Percentiles rank a stretch among this genome's conserved stretches.
phyloP scores from a whole-genome alignment of 2,888 invertebrate species.

The Mongoloraphidia duomilia region DNA sequence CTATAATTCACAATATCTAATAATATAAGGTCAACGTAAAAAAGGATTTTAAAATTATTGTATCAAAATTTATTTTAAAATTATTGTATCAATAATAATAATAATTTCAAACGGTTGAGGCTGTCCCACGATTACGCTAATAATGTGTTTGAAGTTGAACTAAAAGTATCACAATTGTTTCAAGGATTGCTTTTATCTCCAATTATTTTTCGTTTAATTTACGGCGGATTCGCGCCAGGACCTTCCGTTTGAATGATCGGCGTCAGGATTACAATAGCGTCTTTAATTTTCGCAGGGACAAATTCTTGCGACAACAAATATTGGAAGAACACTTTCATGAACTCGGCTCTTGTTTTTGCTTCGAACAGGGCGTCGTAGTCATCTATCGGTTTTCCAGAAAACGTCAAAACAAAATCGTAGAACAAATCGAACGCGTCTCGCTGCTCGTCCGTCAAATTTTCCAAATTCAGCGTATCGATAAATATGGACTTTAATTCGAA shows the following conservation, averaged over 20 bases:
- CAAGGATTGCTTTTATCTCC: too few species aligned
- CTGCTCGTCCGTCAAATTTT: slow-evolving; percentile 8
- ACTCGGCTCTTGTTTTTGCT: slow-evolving; percentile 13
- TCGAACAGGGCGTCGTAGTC: slow-evolving; percentile 12
- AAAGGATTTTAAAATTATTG: too few species aligned
- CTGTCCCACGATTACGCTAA: too few species aligned
- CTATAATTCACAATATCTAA: too few species aligned
- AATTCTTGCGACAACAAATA: slow-evolving; percentile 7
- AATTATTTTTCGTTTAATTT: too few species aligned
- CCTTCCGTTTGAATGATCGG: slow-evolving; percentile 11
- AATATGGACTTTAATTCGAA: slow-evolving; percentile 16
- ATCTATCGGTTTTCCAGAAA: slow-evolving; percentile 1
- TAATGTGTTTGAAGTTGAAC: too few species aligned
- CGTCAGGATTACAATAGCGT: slow-evolving; percentile 7
- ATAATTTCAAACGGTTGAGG: too few species aligned
- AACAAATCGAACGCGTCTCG: slow-evolving; percentile 13
- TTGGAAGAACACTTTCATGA: slow-evolving; percentile 11
- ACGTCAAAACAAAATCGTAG: slow-evolving; percentile 11
- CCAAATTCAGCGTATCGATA: slow-evolving; percentile 12
- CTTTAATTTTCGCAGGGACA: slow-evolving; percentile 10
- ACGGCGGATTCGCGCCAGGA: slow-evolving; percentile 12
- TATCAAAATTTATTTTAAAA: too few species aligned
- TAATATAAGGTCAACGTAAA: too few species aligned
- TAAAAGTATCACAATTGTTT: too few species aligned
- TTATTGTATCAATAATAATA: too few species aligned